Evolutionary conservation across 2,888 invertebrate genomes (phyloP).

Genomic region (Hypomecis punctinalis): DNA sequence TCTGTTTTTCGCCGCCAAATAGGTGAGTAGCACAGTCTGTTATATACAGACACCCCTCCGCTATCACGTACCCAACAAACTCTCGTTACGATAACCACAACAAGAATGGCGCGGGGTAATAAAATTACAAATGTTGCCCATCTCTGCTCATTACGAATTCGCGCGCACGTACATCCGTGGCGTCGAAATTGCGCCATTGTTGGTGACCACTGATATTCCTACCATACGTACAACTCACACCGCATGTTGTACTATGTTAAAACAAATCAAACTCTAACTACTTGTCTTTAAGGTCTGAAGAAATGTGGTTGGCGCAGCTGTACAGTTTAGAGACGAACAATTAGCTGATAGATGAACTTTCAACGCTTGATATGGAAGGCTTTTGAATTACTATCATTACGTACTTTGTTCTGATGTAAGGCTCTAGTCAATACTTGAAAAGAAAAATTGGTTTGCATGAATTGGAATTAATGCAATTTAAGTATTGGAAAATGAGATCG

Average conservation of each 20-base stretch:
- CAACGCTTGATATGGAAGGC: neutral
- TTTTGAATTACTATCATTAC: neutral
- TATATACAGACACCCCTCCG: neutral
- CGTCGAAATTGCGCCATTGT: slow-evolving; percentile 62
- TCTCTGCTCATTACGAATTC: slow-evolving; percentile 73
- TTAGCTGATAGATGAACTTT: slow-evolving; percentile 10
- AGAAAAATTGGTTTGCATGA: neutral
- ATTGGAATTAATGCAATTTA: no score
- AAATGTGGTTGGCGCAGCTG: neutral
- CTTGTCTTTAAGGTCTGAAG: slow-evolving; percentile 2
- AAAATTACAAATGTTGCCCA: slow-evolving; percentile 73
- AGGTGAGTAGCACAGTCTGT: no score
- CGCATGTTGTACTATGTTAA: slow-evolving; percentile 1
- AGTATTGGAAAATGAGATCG: no score
- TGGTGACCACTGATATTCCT: slow-evolving; percentile 41
- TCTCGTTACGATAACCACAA: slow-evolving; percentile 67
- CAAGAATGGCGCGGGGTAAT: slow-evolving; percentile 67
- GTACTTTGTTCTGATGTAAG: neutral
- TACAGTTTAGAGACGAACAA: slow-evolving; percentile 14
- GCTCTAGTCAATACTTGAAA: neutral
- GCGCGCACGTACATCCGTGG: slow-evolving; percentile 64
- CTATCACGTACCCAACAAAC: slow-evolving; percentile 48
- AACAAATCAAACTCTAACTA: slow-evolving; percentile 14
- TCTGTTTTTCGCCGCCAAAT: no score
- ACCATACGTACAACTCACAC: slow-evolving; percentile 17